A percentile compares a stretch with the other conserved stretches of the same genome.
phyloP scores from a whole-genome alignment of 1,140 invertebrate species.

The Eurosta solidaginis region DNA sequence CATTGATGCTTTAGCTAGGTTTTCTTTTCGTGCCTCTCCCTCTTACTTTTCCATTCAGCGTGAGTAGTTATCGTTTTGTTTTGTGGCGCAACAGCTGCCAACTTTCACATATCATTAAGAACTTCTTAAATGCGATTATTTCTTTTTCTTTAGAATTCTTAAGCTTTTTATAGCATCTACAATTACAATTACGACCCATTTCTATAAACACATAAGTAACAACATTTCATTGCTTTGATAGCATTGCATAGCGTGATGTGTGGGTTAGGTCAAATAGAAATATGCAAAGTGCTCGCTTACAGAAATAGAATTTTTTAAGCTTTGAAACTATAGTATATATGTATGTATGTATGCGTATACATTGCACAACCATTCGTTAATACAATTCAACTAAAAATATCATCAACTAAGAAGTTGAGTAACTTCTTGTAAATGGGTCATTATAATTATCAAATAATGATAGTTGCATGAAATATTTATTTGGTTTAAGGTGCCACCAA shows the following conservation, averaged over 20 bases:
- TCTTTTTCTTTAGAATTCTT: neutral
- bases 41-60: neutral
- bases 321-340: neutral
- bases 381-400: too few species aligned
- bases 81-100: neutral
- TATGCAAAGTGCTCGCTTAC: neutral
- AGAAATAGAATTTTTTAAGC: neutral
- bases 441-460: slow-evolving; percentile 3
- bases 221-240: neutral
- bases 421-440: slow-evolving; percentile 21
- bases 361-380: too few species aligned
- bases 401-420: neutral
- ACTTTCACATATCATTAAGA: neutral
- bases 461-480: slow-evolving; percentile 7
- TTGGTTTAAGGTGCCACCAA: neutral
- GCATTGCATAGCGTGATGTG: neutral
- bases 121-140: neutral
- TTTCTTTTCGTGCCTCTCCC: too few species aligned
- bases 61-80: neutral
- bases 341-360: neutral
- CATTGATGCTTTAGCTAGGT: too few species aligned
- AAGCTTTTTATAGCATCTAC: too few species aligned
- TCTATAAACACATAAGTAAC: neutral
- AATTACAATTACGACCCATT: neutral
- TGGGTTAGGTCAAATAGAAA: neutral